Conservation (phyloP, 2,113 vertebrate genomes). For the Ciconia maguari region DNA sequence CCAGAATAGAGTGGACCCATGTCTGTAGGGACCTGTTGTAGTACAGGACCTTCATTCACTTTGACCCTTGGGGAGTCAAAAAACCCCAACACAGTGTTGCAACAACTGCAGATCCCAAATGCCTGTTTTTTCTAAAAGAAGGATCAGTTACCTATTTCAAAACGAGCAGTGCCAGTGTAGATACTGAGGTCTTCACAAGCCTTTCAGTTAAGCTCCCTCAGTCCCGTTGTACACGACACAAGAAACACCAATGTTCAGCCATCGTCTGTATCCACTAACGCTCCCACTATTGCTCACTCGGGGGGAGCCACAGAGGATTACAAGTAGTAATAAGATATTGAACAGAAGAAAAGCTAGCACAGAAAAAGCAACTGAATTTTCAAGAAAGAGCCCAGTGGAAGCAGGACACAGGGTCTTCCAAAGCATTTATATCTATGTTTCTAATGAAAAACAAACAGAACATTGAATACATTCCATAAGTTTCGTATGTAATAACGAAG, state of each 20-base stretch:
- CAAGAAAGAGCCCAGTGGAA: background rate
- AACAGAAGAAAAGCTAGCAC: background rate
- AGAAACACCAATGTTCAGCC: background rate
- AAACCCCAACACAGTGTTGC: background rate
- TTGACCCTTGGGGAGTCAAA: background rate
- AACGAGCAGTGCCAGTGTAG: background rate
- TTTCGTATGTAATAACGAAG: background rate
- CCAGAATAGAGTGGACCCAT: background rate
- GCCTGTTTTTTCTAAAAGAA: background rate
- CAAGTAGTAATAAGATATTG: background rate
- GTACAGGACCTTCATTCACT: background rate
- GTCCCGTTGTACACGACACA: fast-evolving
- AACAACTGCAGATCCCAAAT: background rate
- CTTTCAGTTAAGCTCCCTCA: background rate
- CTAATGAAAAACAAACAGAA: background rate
- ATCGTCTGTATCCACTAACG: no score
- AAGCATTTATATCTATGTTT: background rate
- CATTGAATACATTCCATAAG: background rate
- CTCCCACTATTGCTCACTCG: background rate
- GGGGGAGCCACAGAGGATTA: background rate
- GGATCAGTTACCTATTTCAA: background rate
- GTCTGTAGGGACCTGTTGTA: background rate
- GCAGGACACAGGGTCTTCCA: background rate
- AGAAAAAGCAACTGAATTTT: background rate
- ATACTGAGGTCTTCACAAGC: background rate